Conservation (phyloP, 2,888 invertebrate species). For the Phyto melanocephala region DNA sequence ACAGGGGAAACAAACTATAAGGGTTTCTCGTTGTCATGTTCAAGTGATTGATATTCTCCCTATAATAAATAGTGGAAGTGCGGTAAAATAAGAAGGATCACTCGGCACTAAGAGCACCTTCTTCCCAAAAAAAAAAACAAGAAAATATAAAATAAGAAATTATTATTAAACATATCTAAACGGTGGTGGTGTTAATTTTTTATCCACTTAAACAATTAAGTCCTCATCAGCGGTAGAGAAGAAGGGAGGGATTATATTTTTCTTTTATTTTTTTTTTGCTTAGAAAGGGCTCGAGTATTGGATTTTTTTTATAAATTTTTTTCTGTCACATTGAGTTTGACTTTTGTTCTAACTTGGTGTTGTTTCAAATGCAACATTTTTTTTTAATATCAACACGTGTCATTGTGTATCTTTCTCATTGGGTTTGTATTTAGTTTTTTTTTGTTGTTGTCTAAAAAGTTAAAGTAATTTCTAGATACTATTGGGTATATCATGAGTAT, state of each 20-base stretch:
- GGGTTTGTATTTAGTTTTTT: slow-evolving; percentile 14
- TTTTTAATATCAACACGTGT: slow-evolving; percentile 67
- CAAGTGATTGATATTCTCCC: slow-evolving; percentile 55
- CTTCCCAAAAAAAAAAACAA: slow-evolving; percentile 23
- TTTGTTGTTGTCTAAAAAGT: background rate
- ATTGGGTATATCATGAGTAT: background rate
- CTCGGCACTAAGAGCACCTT: slow-evolving; percentile 44
- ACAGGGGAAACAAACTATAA: slow-evolving; percentile 19
- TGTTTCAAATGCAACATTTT: slow-evolving; percentile 27
- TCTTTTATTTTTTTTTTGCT: background rate
- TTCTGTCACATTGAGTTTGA: background rate
- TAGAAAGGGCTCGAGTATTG: slow-evolving; percentile 50
- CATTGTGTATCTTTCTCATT: slow-evolving; percentile 67
- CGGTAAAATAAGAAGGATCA: slow-evolving; percentile 42
- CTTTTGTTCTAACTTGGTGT: slow-evolving; percentile 35
- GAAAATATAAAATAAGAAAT: background rate
- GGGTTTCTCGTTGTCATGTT: slow-evolving; percentile 55
- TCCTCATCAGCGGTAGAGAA: slow-evolving; percentile 64
- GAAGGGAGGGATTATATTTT: background rate
- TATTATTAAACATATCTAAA: background rate
- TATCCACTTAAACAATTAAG: slow-evolving; percentile 77
- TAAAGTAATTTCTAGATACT: slow-evolving; percentile 10
- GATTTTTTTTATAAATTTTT: slow-evolving; percentile 48
- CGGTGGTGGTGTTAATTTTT: slow-evolving; percentile 70
- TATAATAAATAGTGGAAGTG: background rate